Evolutionary conservation across 2,888 invertebrate species (phyloP), one percentile per base, ranked within the genome.

Genomic region (Drosophila ochracea): DNA sequence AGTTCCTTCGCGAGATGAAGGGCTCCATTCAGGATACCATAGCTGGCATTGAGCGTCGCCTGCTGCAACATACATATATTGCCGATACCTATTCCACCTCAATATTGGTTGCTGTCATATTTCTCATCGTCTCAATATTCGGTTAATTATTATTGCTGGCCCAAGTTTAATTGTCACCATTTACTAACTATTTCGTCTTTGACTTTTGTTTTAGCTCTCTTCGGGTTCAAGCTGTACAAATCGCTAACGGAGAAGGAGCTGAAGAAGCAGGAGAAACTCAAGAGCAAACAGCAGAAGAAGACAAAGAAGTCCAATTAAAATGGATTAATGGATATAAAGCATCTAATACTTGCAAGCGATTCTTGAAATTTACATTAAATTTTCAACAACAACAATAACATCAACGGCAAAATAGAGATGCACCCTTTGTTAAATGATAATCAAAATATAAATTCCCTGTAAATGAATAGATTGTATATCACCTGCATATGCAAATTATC

Each of bases 191-290:
- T 39, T 49, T 30, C 39, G 19, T 67, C 31, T 47, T 78, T 90
- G 50, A 61, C 59, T 90, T 89, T 77, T 70, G 6, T 96, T 96
- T 11, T 95, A 98, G 98, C 96, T 73, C 97, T 97, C 94, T 97
- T 98, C 93, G 96, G 97, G 74, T 97, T 97, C 94, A 97, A 97
- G 93, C 94, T 98, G 62, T 97, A 97, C 94, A 96, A 95, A 93
- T 97, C 97, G 64, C 94, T 97, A 82, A 95, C 95, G 83, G 97
- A 97, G 33, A 96, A 97, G 90, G 96, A 97, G 84, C 93, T 94
- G 73, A 96, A 96, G 87, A 95, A 95, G 79, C 97, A 97, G 92
- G 97, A 97, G 90, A 98, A 98, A 93, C 96, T 95, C 91, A 96
- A 96, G 91, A 94, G 95, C 70, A 97, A 97, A 92, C 96, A 96